These are phyloP conservation scores for Eonycteris spelaea DNA, from an alignment of 2,113 vertebrate species.

Conservation along the genomic window DNA sequence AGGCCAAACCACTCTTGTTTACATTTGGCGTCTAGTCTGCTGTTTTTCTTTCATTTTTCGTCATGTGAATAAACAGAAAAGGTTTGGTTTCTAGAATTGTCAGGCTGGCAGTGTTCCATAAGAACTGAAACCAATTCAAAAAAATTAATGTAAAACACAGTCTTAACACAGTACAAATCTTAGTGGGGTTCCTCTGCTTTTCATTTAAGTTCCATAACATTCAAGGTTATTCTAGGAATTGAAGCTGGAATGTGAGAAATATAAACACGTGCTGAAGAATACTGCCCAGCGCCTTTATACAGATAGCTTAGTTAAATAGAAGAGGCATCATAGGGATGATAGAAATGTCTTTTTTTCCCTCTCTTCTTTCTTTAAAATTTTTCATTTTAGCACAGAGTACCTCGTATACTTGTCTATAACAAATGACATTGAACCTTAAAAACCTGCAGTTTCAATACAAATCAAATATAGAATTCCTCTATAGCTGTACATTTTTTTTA, in stretches of 20 bases:
- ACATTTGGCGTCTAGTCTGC: background rate
- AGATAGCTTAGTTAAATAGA: background rate
- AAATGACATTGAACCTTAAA: background rate
- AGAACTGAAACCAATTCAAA: slow-evolving; percentile 2
- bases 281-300: background rate
- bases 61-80: slow-evolving; percentile 1
- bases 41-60: slow-evolving; percentile 22
- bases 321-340: no score
- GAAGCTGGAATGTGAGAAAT: background rate
- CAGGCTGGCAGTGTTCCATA: background rate
- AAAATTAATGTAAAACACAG: slow-evolving; percentile 15
- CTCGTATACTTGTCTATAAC: background rate
- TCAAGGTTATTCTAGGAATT: background rate
- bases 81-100: slow-evolving; percentile 20
- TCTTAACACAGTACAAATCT: background rate
- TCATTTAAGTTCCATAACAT: background rate
- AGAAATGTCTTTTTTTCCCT: background rate
- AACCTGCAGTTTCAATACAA: background rate
- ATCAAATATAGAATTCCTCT: background rate
- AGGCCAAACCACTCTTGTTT: background rate
- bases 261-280: background rate
- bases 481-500: background rate
- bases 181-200: background rate
- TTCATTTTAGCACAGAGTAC: background rate
- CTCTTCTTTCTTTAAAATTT: background rate